Base-by-base conservation (phyloP, 1,140 invertebrate species). In the Babylonia areolata region DNA sequence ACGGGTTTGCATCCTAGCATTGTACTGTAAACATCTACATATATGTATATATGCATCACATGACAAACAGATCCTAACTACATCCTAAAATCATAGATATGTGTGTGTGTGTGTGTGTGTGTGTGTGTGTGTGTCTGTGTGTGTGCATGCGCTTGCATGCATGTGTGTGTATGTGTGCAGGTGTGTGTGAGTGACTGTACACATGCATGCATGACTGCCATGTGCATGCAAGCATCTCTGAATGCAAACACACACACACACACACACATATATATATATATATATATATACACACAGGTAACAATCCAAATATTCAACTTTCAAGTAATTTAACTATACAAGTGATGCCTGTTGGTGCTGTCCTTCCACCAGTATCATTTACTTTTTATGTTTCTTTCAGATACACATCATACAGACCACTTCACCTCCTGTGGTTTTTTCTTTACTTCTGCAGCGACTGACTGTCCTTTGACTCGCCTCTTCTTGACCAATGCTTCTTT, bases 91-190 rank as follows among this genome's bases (percentile, higher is more conserved):
- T n/a, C n/a, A n/a, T n/a, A n/a, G n/a, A 33, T 82, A n/a, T 82
- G 71, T 69, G 42, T 28, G 84, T 73, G 71, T 31, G 39, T 73
- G 42, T 46, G 69, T 75, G 71, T 28, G 71, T 75, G 84, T 42
- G 73, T 73, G 73, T 54, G 73, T 77, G 73, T 33, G 73, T 12
- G 46, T 33, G 84, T 46, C n/a, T 42, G 77, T 54, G 75, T 37
- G 84, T 54, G 84, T 31, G 46, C 0, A n/a, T n/a, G 1, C 9
- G 39, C 23, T 3, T 80, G 39, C 11, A 46, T 54, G 42, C 2
- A 39, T 81, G 15, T 51, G 42, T 81, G n/a, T 20, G 39, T 2
- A n/a, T 80, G 40, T 46, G 23, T 81, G 42, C 51, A 28, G 28
- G 40, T 81, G 79, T 46, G 79, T 33, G 79, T n/a, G 79, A n/a